Evolutionary conservation across 1,140 invertebrate species (phyloP).

Genomic region (Drosophila truncata): DNA sequence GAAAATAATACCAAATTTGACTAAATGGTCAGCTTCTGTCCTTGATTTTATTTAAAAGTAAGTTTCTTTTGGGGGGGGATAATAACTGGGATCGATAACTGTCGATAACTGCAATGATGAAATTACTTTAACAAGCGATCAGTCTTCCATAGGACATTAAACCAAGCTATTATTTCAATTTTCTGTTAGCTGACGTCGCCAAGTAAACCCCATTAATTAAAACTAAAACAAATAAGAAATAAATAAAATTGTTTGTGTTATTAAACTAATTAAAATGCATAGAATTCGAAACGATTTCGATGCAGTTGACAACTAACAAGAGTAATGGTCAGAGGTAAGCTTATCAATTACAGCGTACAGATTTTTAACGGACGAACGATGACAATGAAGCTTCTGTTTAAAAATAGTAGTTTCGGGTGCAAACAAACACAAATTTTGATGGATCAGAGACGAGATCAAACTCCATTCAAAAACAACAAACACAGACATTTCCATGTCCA

Average conservation of each 20-base stretch:
- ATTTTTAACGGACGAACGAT: slow-evolving; percentile 14
- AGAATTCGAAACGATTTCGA: slow-evolving; percentile 3
- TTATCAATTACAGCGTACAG: slow-evolving; percentile 18
- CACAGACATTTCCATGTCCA: slow-evolving; percentile 23
- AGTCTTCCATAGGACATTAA: too few relatives aligned
- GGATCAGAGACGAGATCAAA: slow-evolving; percentile 27
- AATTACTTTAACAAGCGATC: too few relatives aligned
- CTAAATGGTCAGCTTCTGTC: too few relatives aligned
- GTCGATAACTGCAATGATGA: too few relatives aligned
- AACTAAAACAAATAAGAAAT: background rate
- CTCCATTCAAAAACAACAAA: slow-evolving; percentile 17
- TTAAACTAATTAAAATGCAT: slow-evolving; percentile 10
- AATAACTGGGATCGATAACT: too few relatives aligned
- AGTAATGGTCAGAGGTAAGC: background rate
- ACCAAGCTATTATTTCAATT: too few relatives aligned
- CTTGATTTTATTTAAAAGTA: too few relatives aligned
- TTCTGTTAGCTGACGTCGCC: background rate
- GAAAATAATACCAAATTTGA: too few relatives aligned
- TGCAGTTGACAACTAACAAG: slow-evolving; percentile 20
- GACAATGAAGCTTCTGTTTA: slow-evolving; percentile 1
- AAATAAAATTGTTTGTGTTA: background rate
- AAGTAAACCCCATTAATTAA: background rate
- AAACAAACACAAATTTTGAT: slow-evolving; percentile 20
- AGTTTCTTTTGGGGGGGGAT: too few relatives aligned
- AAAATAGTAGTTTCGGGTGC: slow-evolving; percentile 24